Conservation (phyloP, 2,797 vertebrate genomes). For the Heliangelus exortis region DNA sequence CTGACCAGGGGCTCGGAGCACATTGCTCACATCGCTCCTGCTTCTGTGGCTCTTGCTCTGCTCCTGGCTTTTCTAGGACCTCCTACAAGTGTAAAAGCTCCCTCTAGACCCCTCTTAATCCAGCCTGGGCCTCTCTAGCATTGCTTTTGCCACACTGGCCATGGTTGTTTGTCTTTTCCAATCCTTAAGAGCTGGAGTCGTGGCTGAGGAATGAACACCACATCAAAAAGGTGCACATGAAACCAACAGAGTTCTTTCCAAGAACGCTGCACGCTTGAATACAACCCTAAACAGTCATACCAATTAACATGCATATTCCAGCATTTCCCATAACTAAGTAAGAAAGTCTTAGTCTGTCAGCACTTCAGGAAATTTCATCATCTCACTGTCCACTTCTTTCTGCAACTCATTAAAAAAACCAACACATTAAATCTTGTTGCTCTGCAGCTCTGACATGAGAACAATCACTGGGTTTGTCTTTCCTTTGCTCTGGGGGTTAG, state of each 20-base stretch:
- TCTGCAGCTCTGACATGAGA: constrained; percentile 56
- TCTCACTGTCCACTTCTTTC: constrained; percentile 70
- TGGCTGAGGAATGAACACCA: constrained; percentile 63
- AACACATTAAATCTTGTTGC: constrained; percentile 60
- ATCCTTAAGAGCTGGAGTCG: constrained; percentile 13
- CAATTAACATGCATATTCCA: constrained; percentile 70
- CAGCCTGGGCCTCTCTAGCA: constrained; percentile 7
- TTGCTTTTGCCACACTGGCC: neutral
- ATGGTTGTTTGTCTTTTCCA: constrained; percentile 55
- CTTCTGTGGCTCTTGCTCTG: neutral
- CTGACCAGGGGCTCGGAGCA: neutral
- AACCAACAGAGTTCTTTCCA: constrained; percentile 65
- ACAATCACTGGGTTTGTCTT: constrained; percentile 53
- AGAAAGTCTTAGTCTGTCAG: constrained; percentile 64
- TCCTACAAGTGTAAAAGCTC: neutral
- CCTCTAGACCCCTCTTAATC: neutral
- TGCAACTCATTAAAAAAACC: constrained; percentile 67
- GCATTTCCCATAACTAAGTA: constrained; percentile 68
- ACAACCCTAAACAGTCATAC: constrained; percentile 60
- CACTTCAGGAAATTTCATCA: constrained; percentile 68
- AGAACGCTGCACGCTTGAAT: constrained; percentile 44
- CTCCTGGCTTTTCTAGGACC: neutral
- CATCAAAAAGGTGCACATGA: constrained; percentile 66
- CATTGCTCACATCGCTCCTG: rapidly evolving
- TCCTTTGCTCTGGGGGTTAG: constrained; percentile 32